A percentile compares a stretch with the other conserved stretches of the same genome.
These are phyloP conservation scores for Saccopteryx leptura DNA, from an alignment of 2,113 vertebrate species.

Conservation along the genomic window DNA sequence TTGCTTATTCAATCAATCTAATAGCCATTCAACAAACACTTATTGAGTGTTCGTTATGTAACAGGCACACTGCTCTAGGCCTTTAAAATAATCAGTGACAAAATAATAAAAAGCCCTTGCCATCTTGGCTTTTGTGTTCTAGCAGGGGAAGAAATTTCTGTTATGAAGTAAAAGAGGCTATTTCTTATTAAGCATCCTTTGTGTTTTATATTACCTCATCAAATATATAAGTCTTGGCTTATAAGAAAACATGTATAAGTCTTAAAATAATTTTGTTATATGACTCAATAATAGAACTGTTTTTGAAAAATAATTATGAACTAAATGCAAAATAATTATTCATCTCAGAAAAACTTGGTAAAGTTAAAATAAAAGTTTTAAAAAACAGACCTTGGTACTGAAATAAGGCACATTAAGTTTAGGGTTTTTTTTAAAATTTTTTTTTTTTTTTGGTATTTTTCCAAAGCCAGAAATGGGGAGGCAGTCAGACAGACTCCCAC, in stretches of 20 bases:
- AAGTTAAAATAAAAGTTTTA: constrained; percentile 34
- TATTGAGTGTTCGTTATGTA: neutral
- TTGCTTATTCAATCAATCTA: neutral
- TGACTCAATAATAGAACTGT: neutral
- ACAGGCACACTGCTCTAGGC: neutral
- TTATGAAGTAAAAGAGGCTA: constrained; percentile 37
- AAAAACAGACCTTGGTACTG: neutral
- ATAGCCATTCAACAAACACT: neutral
- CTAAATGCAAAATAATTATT: neutral
- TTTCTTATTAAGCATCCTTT: neutral
- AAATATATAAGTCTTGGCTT: neutral
- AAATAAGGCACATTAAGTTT: neutral
- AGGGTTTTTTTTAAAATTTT: neutral
- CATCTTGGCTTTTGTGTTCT: neutral
- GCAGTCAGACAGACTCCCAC: no score
- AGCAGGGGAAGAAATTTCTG: neutral
- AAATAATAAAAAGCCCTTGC: neutral
- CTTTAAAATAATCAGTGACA: constrained; percentile 7
- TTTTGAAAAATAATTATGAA: constrained; percentile 5
- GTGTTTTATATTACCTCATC: neutral
- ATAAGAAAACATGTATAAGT: constrained; percentile 25
- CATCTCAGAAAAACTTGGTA: constrained; percentile 20
- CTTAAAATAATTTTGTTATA: constrained; percentile 36
- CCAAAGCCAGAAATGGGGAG: no score
- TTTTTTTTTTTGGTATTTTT: no score